Percentiles rank a stretch among this genome's conserved stretches.
These are phyloP conservation scores for Drosophila micromelanica DNA, from an alignment of 1,140 invertebrate genomes.

Conservation along the genomic window DNA sequence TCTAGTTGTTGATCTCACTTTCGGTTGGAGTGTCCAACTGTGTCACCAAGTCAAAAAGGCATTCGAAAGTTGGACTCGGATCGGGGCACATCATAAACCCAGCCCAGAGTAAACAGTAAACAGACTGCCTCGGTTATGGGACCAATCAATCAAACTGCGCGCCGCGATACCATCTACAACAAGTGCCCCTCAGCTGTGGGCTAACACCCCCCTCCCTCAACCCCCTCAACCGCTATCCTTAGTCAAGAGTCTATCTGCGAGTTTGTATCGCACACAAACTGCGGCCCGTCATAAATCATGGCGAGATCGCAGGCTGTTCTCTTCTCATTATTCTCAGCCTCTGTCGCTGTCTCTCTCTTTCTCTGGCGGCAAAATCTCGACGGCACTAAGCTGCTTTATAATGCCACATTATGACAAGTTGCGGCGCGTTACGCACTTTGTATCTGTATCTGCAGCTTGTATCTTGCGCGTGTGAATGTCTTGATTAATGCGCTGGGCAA, in stretches of 20 bases:
- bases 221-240: neutral
- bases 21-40: conserved; percentile 3
- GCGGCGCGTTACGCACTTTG: conserved; percentile 55
- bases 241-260: conserved; percentile 38
- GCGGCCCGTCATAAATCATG: conserved; percentile 59
- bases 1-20: neutral
- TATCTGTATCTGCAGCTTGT: conserved; percentile 22
- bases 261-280: conserved; percentile 47
- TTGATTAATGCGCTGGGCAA: conserved; percentile 54
- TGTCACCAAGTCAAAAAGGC: conserved; percentile 46
- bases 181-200: conserved; percentile 22
- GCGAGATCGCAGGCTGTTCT: conserved; percentile 45
- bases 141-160: conserved; percentile 72
- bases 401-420: conserved; percentile 59
- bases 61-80: conserved; percentile 51
- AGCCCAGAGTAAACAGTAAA: conserved; percentile 53
- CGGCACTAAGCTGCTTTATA: conserved; percentile 45
- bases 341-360: neutral
- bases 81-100: conserved; percentile 19
- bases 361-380: conserved; percentile 30
- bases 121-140: conserved; percentile 9
- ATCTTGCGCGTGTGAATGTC: conserved; percentile 46
- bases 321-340: neutral
- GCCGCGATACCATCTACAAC: conserved; percentile 65
- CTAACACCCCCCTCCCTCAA: neutral